Base-by-base conservation (phyloP, 2,888 invertebrate genomes). In the Lasioglossum oenotherae region DNA sequence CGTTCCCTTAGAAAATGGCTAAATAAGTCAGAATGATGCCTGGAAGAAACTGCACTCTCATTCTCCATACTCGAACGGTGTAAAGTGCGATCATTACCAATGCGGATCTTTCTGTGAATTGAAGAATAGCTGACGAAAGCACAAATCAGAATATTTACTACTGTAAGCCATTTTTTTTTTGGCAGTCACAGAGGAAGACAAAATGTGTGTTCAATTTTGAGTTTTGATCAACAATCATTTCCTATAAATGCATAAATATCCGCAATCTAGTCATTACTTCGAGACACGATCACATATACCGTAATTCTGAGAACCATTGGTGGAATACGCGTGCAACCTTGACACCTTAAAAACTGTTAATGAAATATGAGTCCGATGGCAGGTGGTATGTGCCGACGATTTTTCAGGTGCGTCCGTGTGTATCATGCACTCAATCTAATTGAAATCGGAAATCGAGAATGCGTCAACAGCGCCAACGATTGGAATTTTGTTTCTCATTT, bases 391-490 rank as follows among this genome's bases (percentile, higher is more conserved):
- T 71, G n/a, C 80, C 81, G 49, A 88, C 89, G 87, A 88, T 89
- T 80, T 85, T 75, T 81, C 84, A 77, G 60, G 64, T 83, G 74
- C 84, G 72, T 75, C 71, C 77, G 69, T 77, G 83, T 82, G 73
- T 76, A 71, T 44, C 82, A 77, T 79, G 88, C 89, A 90, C 89
- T 90, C 82, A 85, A 87, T 78, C 76, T 89, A 90, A 90, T 90
- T 91, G 87, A 81, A 81, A 88, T 87, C 83, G 75, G 38, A 77
- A 74, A 74, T 87, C 80, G 73, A 74, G 80, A 77, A 81, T 74
- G 35, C 53, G 60, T 38, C 19, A 31, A n/a, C 53, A n/a, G 53
- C 12, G 12, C 19, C 6, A 69, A 38, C 23, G 4, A 19, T 69
- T 38, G 12, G 1, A 38, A 69, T 19, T 38, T 6, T 23, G 12